Evolutionary conservation across 2,797 vertebrate genomes (phyloP).

Genomic region (Parambassis ranga): DNA sequence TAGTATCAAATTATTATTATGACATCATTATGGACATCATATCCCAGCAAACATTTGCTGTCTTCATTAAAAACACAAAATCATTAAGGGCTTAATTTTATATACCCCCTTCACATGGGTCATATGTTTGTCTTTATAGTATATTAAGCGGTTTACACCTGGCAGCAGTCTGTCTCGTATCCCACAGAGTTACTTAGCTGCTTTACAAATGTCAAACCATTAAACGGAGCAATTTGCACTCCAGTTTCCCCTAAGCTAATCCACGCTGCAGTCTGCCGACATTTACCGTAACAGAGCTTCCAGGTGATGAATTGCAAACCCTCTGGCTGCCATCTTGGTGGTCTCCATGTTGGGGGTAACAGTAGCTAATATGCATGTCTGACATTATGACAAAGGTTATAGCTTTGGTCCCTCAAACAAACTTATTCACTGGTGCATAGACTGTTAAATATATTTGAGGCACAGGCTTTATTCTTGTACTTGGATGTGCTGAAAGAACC

Average conservation of each 20-base stretch:
- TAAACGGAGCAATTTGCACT: slow-evolving; percentile 39
- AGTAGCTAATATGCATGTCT: neutral
- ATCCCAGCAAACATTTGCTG: too few relatives aligned
- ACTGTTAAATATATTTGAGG: too few relatives aligned
- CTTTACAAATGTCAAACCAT: slow-evolving; percentile 30
- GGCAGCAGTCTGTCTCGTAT: slow-evolving; percentile 13
- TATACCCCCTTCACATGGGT: neutral
- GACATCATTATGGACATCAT: too few relatives aligned
- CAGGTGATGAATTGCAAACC: neutral
- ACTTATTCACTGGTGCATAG: too few relatives aligned
- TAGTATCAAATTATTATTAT: too few relatives aligned
- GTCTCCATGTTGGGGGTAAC: neutral
- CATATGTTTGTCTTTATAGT: slow-evolving; percentile 2
- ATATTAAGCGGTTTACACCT: slow-evolving; percentile 10
- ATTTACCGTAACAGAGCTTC: slow-evolving; percentile 6
- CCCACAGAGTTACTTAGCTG: slow-evolving; percentile 21
- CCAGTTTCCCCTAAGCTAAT: neutral
- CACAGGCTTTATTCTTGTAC: too few relatives aligned
- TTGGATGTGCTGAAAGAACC: too few relatives aligned
- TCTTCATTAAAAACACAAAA: neutral
- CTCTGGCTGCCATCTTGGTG: neutral
- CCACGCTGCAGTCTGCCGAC: neutral
- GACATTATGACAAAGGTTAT: neutral
- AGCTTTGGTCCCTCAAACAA: neutral
- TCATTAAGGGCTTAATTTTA: neutral